Evolutionary conservation across 2,113 vertebrate species (phyloP), one percentile per base, ranked within the genome.

Genomic region (Tachycineta bicolor): DNA sequence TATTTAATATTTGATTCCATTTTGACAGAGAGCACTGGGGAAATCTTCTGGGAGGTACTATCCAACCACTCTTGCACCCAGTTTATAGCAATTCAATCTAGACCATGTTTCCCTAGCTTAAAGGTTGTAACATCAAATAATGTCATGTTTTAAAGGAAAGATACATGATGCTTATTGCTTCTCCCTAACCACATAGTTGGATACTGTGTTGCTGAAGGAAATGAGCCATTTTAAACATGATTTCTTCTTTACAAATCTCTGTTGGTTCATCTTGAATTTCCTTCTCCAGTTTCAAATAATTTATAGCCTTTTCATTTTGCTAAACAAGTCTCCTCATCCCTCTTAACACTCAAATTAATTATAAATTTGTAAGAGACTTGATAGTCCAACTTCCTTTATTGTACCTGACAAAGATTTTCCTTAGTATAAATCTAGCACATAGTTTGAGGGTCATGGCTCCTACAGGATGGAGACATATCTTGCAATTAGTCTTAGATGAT

Each of bases 111-210:
- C 80, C 64, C 33, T 47, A 47, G 19, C 34, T 81, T 75, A 64
- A 77, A 89, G 73, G 67, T 23, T 90, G 90, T 81, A 74, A 89
- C 52, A 71, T 78, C 64, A 78, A 92, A 77, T 86, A 90, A 63
- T 83, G 91, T 94, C 91, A 81, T 92, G 83, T 93, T 92, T 93
- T 87, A 74, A 81, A 93, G 68, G 75, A 78, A 93, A 81, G 93
- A 77, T 83, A 89, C 83, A 76, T 64, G 55, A 83, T 78, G 52
- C 64, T 52, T 83, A 21, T 52, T 93, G 16, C 64, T 78, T 69
- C 56, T 93, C 88, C 83, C 91, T 87, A 92, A 67, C 60, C 83
- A 63, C 68, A 39, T 50, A 62, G 55, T 33, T 80, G 29, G 37
- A 24, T 86, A 55, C 50, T 5, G 19, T 55, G 63, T 25, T 89